Conservation (phyloP, 2,797 vertebrate genomes). For the Bradypus variegatus region DNA sequence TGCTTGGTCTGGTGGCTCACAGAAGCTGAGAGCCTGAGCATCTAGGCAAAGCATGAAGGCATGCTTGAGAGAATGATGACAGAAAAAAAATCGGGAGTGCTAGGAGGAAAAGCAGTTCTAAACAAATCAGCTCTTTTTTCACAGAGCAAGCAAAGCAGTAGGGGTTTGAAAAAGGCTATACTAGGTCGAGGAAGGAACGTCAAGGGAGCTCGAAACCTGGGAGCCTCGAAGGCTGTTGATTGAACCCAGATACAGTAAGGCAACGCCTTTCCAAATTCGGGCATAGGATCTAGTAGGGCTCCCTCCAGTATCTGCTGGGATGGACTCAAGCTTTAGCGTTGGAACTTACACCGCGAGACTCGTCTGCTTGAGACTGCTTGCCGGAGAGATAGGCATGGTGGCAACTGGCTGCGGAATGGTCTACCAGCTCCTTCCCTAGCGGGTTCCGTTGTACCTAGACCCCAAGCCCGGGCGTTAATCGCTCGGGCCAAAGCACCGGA, state of each 20-base stretch:
- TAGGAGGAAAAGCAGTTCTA: neutral
- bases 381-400: conserved; percentile 45
- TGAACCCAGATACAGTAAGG: neutral
- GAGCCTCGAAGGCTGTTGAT: neutral
- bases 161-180: neutral
- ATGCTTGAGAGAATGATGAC: neutral
- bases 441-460: neutral
- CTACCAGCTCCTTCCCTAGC: neutral
- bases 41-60: neutral
- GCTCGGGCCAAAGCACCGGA: neutral
- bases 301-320: neutral
- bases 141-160: neutral
- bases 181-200: neutral
- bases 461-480: neutral
- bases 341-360: conserved; percentile 51
- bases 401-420: neutral
- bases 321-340: neutral
- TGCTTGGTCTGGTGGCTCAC: neutral
- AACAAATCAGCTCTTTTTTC: neutral
- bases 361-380: neutral
- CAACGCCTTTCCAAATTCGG: neutral
- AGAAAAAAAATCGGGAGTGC: neutral
- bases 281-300: neutral
- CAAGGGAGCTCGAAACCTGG: too few relatives aligned
- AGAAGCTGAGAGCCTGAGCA: neutral